Base-by-base conservation (phyloP, 2,113 vertebrate species). In the Copsychus sechellarum region DNA sequence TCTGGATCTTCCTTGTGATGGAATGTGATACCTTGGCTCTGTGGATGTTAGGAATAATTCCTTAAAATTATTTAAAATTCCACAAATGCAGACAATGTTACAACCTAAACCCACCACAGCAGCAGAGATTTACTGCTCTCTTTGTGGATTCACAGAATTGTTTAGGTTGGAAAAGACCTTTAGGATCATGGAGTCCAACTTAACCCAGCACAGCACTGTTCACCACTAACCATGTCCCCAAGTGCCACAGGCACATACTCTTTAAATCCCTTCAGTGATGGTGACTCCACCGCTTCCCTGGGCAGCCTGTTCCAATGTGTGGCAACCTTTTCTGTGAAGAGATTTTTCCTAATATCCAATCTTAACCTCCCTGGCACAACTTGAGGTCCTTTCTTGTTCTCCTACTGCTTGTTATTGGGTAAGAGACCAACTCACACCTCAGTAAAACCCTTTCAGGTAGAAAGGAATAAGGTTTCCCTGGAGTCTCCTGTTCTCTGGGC, bases 221-320 rank as follows among this genome's bases (percentile, higher is more conserved):
- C 62, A 74, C 23, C 61, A 43, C 48, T 38, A 62, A 69, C 33
- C 61, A 50, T 13, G 34, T 33, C 69, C 34, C 23, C 20, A 61
- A 8, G 42, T 36, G 34, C 76, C 69, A 69, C 82, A 61, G 54
- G 22, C 24, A 61, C 47, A 61, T 8, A 28, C 28, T 20, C 36
- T 76, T 38, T 62, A 76, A 69, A 74, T 50, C 17, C 24, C 42
- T 50, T 29, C 15, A 50, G 28, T 13, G 19, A 61, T 33, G 22
- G 53, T 14, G 33, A 74, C 40, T 50, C 31, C 56, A 38, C 20
- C 2, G 3, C 42, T 48, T 62, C 42, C 54, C 26, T 43, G 36
- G 11, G 33, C 8, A 50, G 42, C 23, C 48, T 38, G 26, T 25
- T 56, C 31, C 3, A 6, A 48, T 11, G 13, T 0, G 0, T 61